Percentiles rank a stretch among this genome's conserved stretches.
phyloP scores from a whole-genome alignment of 2,113 vertebrate genomes.

The Vulpes ferrilata region DNA sequence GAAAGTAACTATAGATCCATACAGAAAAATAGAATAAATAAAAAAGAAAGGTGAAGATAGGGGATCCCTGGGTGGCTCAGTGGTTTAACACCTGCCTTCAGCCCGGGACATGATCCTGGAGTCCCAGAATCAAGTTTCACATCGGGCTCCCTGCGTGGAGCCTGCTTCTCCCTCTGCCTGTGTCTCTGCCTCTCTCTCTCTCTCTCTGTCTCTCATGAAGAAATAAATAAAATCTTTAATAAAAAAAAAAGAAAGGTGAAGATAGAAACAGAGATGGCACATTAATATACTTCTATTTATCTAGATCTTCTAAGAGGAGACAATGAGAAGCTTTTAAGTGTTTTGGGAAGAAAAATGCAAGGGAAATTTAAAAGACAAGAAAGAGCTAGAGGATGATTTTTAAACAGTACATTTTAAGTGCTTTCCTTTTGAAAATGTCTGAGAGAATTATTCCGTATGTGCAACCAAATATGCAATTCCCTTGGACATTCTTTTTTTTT shows the following conservation, averaged over 20 bases:
- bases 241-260: not conserved
- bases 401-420: not conserved
- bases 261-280: not conserved
- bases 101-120: no score
- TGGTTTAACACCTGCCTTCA: no score
- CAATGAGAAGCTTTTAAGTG: not conserved
- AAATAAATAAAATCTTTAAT: no score
- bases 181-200: no score
- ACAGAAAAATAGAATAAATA: not conserved
- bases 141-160: no score
- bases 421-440: conserved; percentile 46
- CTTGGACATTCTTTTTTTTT: not conserved
- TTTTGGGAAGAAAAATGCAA: not conserved
- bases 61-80: no score
- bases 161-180: no score
- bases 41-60: not conserved
- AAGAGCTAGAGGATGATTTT: not conserved
- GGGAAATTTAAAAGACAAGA: conserved; percentile 1
- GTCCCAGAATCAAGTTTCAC: no score
- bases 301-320: not conserved
- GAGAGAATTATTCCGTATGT: not conserved
- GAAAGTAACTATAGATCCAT: not conserved
- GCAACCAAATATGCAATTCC: not conserved
- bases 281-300: conserved; percentile 9
- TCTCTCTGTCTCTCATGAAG: no score